Base-by-base conservation (phyloP, 2,888 invertebrate species). In the Caenorhabditis macrosperma region DNA sequence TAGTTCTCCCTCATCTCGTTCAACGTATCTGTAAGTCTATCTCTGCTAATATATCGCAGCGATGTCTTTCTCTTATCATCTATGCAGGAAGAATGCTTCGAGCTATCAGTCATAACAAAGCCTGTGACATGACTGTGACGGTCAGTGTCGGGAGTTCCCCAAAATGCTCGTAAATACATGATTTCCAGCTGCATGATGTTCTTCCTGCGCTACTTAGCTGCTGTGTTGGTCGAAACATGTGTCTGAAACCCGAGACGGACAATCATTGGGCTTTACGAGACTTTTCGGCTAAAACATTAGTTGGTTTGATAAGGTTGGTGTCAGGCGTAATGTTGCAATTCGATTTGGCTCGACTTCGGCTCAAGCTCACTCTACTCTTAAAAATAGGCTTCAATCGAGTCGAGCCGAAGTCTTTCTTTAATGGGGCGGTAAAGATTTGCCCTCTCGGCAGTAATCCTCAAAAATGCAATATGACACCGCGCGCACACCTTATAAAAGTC, bases 181-280 rank as follows among this genome's bases (percentile, higher is more conserved):
- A 15, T 66, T 80, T 84, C 30, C 78, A 86, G 84, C 72, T 85
- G 5, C 86, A 86, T 28, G 80, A 85, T 54, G 48, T 86, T 1
- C 33, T 86, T n/a, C 86, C 86, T 0, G 77, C 82, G 1, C 61
- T 86, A 1, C 48, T 86, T 0, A 85, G 81, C n/a, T 86, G 85
- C 48, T 82, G 83, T 54, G 59, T 86, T 1, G 81, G 83, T 7
- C 38, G 74, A 2, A 72, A 79, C 24, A 66, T 86, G 22, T 86
- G 85, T 74, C 22, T 72, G 4, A 68, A 81, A 33, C 83, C 82
- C 6, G 81, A 82, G 9, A 57, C 57, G 9, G 86, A 86, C 48
- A 86, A 83, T 48, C 86, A 86, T 59, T 86, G 85, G 85, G 83
- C 84, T 1, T 60, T 86, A 12, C 54, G 86, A 22, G 86, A 86